Evolutionary conservation across 2,113 vertebrate genomes (phyloP), one percentile per base, ranked within the genome.

Genomic region (Parus major): DNA sequence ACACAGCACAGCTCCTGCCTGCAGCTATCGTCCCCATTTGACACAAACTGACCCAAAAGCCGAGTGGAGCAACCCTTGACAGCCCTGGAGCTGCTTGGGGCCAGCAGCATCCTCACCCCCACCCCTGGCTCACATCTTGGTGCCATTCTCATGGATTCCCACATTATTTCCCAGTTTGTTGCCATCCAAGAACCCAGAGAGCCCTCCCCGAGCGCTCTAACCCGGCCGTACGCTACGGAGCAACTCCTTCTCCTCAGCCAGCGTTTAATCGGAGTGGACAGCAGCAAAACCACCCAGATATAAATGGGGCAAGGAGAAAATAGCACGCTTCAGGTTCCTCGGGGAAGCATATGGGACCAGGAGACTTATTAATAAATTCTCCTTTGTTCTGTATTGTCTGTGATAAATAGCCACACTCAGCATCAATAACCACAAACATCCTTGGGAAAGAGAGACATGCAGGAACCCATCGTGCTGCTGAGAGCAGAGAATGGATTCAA

Each of bases 311-410:
- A 81, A 93, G 76, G 65, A 96, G 80, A 95, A 97, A 96, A 94
- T 12, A 60, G 63, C 65, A 85, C 4, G 36, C 87, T 76, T 70
- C 80, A 7, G 81, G 73, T 77, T 81, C 75, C 82, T 47, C 61
- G 4, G 92, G 47, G 85, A 95, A 88, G 91, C 96, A 44, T 12
- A 16, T 11, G 56, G 91, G 91, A 90, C 57, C 88, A 46, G 77
- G 79, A 91, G 93, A 91, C 76, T 82, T 93, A 97, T 86, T 97
- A 96, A 97, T 96, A 96, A 95, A 97, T 97, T 95, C 82, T 90
- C 94, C 90, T 96, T 93, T 94, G 94, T 94, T 91, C 95, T 89
- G 85, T 90, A 81, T 85, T 77, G 93, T 85, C 91, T 86, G 86
- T 96, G 96, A 98, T 97, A 96, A 97, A 97, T 88, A 95, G 85